Evolutionary conservation across 2,888 invertebrate genomes (phyloP).

Genomic region (Synergus japonicus): DNA sequence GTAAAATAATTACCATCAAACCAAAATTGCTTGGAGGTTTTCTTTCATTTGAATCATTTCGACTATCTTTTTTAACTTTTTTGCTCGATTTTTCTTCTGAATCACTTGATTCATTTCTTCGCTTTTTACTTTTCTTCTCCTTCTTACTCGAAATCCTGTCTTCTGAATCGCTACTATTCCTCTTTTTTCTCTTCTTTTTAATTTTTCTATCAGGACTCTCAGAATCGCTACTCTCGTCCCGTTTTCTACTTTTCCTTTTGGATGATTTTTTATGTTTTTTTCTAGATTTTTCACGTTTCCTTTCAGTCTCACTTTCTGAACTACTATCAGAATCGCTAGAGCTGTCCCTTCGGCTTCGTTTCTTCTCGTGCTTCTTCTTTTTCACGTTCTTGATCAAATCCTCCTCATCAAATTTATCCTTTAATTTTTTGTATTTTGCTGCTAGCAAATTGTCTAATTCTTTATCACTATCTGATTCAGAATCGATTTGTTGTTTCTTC

Average conservation of each 20-base stretch:
- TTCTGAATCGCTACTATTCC: constrained; percentile 12
- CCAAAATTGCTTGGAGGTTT: constrained; percentile 56
- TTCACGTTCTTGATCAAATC: constrained; percentile 72
- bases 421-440: constrained; percentile 84
- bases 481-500: constrained; percentile 75
- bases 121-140: constrained; percentile 43
- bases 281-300: constrained; percentile 37
- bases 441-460: constrained; percentile 85
- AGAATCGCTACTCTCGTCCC: constrained; percentile 46
- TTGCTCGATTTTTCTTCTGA: constrained; percentile 43
- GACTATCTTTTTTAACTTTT: neutral
- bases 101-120: constrained; percentile 59
- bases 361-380: constrained; percentile 66
- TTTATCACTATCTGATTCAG: constrained; percentile 67
- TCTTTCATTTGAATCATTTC: constrained; percentile 42
- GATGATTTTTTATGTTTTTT: constrained; percentile 47
- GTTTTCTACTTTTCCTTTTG: constrained; percentile 48
- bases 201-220: constrained; percentile 43
- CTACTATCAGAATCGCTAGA: constrained; percentile 50
- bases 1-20: constrained; percentile 59
- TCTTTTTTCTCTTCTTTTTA: constrained; percentile 43
- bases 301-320: constrained; percentile 54
- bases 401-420: constrained; percentile 79
- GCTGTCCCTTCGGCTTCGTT: constrained; percentile 56
- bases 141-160: constrained; percentile 37